Evolutionary conservation across 1,140 invertebrate genomes (phyloP).

Genomic region (Agrypnia vestita): DNA sequence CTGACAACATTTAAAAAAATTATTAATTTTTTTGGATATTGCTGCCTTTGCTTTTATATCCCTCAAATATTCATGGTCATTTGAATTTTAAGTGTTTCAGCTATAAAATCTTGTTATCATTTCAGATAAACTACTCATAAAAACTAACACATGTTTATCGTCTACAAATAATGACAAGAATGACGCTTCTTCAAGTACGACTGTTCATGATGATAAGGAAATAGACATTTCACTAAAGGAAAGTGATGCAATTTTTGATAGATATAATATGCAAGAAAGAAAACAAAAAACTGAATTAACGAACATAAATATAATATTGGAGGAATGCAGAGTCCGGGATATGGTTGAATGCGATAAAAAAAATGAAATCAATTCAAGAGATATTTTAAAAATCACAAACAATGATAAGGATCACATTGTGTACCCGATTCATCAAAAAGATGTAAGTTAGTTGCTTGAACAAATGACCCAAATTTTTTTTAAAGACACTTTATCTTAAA

Average conservation of each 20-base stretch:
- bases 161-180: neutral
- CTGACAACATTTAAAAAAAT: no score
- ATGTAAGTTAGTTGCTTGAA: neutral
- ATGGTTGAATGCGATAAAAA: neutral
- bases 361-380: neutral
- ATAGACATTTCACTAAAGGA: neutral
- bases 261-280: neutral
- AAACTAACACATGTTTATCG: neutral
- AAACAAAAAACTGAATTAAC: neutral
- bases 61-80: no score
- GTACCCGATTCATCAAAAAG: neutral
- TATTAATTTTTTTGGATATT: no score
- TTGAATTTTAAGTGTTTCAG: no score
- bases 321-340: neutral
- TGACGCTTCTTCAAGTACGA: neutral
- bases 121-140: neutral
- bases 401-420: neutral
- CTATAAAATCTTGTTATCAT: neutral
- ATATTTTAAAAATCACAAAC: neutral
- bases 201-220: neutral
- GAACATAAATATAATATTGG: conserved; percentile 3
- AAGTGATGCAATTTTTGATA: neutral
- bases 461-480: no score
- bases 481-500: no score
- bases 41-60: no score